Conservation (phyloP, 2,113 vertebrate genomes). For the Nothoprocta pentlandii region DNA sequence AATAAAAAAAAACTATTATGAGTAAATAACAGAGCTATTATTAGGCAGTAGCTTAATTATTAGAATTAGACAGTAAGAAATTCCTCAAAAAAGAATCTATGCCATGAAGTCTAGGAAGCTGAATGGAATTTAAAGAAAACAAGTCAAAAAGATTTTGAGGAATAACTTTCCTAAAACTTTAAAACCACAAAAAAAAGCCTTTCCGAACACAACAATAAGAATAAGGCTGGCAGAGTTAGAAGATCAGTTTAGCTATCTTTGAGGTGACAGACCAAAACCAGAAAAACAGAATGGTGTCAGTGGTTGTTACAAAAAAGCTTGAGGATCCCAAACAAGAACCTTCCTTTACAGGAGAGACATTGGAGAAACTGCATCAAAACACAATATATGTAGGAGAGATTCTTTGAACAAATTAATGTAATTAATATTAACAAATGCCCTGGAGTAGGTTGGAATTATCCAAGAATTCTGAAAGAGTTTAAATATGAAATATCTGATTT, state of each 20-base stretch:
- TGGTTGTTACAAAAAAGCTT: not conserved
- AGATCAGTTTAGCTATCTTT: not conserved
- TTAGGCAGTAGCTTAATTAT: not conserved
- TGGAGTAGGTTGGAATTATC: not conserved
- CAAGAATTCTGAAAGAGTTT: not conserved
- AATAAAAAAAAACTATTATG: not conserved
- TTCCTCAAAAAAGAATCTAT: not conserved
- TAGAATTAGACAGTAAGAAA: not conserved
- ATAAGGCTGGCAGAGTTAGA: not conserved
- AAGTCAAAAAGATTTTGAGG: not conserved
- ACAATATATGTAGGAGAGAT: not conserved
- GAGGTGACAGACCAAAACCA: not conserved
- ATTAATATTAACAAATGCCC: not conserved
- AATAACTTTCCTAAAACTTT: not conserved
- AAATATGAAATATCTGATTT: not conserved
- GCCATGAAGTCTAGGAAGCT: not conserved
- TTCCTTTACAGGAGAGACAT: not conserved
- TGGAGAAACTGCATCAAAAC: not conserved
- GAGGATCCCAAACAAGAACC: not conserved
- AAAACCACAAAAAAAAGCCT: not conserved
- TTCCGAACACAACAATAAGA: not conserved
- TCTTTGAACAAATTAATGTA: not conserved
- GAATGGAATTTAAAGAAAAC: not conserved
- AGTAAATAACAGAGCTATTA: not conserved
- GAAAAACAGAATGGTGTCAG: not conserved